phyloP scores from a whole-genome alignment of 2,113 vertebrate species.

The Cynoglossus semilaevis region DNA sequence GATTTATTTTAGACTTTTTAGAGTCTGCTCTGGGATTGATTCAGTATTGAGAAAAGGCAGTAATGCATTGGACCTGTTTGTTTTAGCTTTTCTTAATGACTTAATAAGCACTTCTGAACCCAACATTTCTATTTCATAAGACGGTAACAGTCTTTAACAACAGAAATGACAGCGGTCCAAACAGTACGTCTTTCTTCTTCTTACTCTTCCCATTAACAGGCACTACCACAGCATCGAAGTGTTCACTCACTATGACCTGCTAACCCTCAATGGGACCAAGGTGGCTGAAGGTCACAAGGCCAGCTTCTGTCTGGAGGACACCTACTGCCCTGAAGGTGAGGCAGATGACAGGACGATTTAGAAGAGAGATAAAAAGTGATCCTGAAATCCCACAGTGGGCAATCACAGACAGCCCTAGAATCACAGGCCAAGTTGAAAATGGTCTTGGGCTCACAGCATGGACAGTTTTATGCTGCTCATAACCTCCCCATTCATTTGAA shows the following conservation, averaged over 20 bases:
- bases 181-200: neutral
- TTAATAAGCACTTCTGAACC: too few species aligned
- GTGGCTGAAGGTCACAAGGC: slow-evolving; percentile 97
- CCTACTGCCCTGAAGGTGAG: slow-evolving; percentile 87
- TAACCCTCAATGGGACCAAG: slow-evolving; percentile 91
- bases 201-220: slow-evolving; percentile 62
- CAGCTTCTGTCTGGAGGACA: slow-evolving; percentile 98
- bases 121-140: slow-evolving; percentile 6
- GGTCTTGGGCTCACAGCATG: slow-evolving; percentile 37
- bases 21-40: slow-evolving; percentile 29
- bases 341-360: neutral
- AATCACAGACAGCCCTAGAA: slow-evolving; percentile 26
- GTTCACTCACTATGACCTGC: slow-evolving; percentile 95
- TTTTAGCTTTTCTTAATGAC: slow-evolving; percentile 2
- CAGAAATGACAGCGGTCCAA: neutral
- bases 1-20: slow-evolving; percentile 29
- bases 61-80: slow-evolving; percentile 18
- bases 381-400: slow-evolving; percentile 39
- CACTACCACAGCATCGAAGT: slow-evolving; percentile 99
- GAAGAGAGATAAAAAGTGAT: slow-evolving; percentile 1
- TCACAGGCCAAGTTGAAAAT: slow-evolving; percentile 45
- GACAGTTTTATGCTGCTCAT: slow-evolving; percentile 18
- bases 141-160: neutral
- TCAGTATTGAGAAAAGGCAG: slow-evolving; percentile 20
- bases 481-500: slow-evolving; percentile 29